Evolutionary conservation across 2,113 vertebrate species (phyloP).

Genomic region (Chrysochloris asiatica): DNA sequence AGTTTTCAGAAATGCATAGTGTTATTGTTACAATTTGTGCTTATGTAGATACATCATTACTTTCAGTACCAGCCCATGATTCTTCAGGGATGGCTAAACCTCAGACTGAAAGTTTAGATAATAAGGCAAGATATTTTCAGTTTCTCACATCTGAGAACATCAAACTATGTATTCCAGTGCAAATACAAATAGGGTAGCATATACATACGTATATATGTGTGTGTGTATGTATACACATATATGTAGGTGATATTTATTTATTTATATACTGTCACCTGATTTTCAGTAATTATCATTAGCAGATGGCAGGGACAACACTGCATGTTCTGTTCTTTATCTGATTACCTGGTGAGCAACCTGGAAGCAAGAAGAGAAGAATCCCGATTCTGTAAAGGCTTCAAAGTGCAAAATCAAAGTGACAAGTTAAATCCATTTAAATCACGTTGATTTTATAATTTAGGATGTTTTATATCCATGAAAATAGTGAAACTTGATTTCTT

Average conservation of each 20-base stretch:
- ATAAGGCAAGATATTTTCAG: conserved; percentile 67
- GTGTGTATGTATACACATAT: no score
- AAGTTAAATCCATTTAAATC: conserved; percentile 52
- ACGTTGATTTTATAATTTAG: conserved; percentile 59
- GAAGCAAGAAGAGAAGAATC: neutral
- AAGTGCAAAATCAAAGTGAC: conserved; percentile 20
- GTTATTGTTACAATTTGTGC: conserved; percentile 71
- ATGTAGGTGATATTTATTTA: no score
- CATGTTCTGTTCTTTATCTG: conserved; percentile 23
- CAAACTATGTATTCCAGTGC: conserved; percentile 41
- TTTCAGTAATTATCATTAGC: neutral
- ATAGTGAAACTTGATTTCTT: conserved; percentile 49
- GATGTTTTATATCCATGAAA: conserved; percentile 46
- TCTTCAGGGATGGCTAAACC: conserved; percentile 73
- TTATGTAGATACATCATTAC: conserved; percentile 63
- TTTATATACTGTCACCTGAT: neutral
- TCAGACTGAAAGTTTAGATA: conserved; percentile 76
- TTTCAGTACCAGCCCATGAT: conserved; percentile 20
- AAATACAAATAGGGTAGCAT: neutral
- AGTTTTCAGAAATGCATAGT: conserved; percentile 65
- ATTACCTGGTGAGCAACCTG: conserved; percentile 22
- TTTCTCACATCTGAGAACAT: conserved; percentile 58
- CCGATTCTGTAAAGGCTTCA: neutral
- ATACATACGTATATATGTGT: no score
- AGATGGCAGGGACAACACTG: conserved; percentile 18